Percentiles rank a stretch among this genome's conserved stretches.
phyloP scores from a whole-genome alignment of 2,888 invertebrate genomes.

The Peribatodes rhomboidaria region DNA sequence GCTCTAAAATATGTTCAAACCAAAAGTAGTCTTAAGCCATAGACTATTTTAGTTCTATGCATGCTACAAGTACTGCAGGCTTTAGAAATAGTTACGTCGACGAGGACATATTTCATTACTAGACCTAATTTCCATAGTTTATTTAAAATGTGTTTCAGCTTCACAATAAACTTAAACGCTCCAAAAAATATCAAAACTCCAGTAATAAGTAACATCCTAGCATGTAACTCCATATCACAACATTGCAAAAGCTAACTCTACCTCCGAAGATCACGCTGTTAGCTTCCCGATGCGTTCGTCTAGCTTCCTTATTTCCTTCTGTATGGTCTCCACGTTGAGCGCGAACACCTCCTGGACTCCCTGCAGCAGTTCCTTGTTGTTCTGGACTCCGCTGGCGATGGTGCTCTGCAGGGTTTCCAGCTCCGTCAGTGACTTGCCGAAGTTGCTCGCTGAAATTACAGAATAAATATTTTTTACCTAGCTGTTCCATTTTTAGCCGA shows the following conservation, averaged over 20 bases:
- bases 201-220: constrained; percentile 4
- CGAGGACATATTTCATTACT: too few species aligned
- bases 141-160: too few species aligned
- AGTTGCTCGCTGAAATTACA: constrained; percentile 91
- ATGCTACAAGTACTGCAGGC: too few species aligned
- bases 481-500: too few species aligned
- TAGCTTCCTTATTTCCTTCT: constrained; percentile 91
- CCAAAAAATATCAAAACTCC: neutral
- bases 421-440: constrained; percentile 93
- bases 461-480: too few species aligned
- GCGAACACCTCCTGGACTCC: constrained; percentile 94
- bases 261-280: constrained; percentile 62
- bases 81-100: too few species aligned
- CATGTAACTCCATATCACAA: constrained; percentile 20
- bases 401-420: constrained; percentile 92
- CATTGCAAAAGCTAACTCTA: constrained; percentile 16
- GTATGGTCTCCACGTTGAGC: constrained; percentile 91
- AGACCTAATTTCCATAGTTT: too few species aligned
- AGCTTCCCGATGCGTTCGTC: constrained; percentile 90
- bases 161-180: too few species aligned
- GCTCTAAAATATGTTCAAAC: too few species aligned
- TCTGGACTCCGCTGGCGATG: constrained; percentile 90
- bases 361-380: constrained; percentile 91
- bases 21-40: too few species aligned
- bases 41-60: too few species aligned